Percentiles rank a stretch among this genome's conserved stretches.
Evolutionary conservation across 2,797 vertebrate genomes (phyloP).

Genomic region (Sebastes iracundus): DNA sequence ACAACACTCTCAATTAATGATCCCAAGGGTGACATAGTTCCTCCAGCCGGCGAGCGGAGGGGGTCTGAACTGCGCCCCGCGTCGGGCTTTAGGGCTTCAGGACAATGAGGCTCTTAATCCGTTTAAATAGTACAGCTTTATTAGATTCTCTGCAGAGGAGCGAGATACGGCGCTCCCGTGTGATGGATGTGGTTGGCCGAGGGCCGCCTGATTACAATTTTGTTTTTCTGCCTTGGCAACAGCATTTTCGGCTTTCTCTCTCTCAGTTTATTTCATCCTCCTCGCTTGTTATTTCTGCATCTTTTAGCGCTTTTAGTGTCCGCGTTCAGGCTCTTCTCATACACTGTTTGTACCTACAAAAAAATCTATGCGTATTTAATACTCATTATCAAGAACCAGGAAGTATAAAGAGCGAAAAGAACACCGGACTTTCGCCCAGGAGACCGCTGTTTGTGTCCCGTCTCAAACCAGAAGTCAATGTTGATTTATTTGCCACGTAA

Average conservation of each 20-base stretch:
- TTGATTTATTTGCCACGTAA: too few relatives aligned
- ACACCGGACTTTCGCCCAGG: too few relatives aligned
- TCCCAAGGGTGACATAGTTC: conserved; percentile 22
- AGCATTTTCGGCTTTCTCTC: neutral
- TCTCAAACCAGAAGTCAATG: too few relatives aligned
- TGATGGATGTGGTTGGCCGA: conserved; percentile 26
- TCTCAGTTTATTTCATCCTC: neutral
- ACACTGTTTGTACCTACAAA: too few relatives aligned
- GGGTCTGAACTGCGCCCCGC: conserved; percentile 13
- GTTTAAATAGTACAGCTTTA: conserved; percentile 59
- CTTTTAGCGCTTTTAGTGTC: neutral
- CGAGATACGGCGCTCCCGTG: neutral
- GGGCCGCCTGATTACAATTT: neutral
- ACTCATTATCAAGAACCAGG: too few relatives aligned
- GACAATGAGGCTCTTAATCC: conserved; percentile 56
- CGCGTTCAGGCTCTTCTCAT: too few relatives aligned
- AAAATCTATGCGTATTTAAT: too few relatives aligned
- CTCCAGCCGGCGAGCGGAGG: neutral
- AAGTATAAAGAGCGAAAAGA: too few relatives aligned
- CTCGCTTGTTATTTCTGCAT: neutral
- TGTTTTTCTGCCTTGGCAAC: neutral
- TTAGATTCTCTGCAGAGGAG: conserved; percentile 45
- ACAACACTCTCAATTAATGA: conserved; percentile 15
- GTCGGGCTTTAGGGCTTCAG: neutral
- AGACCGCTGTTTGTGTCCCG: too few relatives aligned